A percentile compares a stretch with the other conserved stretches of the same genome.
phyloP scores from a whole-genome alignment of 2,797 vertebrate species.

The Aldrovandia affinis region DNA sequence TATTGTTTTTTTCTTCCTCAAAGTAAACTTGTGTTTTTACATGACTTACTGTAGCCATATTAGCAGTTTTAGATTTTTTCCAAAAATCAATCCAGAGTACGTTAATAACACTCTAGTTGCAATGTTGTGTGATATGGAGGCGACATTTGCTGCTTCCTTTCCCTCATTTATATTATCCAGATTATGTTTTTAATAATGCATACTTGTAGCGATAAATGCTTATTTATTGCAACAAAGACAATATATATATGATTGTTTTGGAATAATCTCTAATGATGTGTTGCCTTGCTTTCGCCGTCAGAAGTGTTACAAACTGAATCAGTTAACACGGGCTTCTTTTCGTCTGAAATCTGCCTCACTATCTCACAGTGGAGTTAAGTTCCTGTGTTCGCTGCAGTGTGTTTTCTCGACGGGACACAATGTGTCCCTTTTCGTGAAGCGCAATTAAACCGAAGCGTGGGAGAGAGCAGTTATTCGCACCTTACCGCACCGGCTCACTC shows the following conservation, averaged over 20 bases:
- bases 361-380: not conserved
- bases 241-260: not conserved
- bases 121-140: not conserved
- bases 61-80: not conserved
- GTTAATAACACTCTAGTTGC: not conserved
- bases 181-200: not conserved
- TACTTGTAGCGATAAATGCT: not conserved
- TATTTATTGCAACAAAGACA: not conserved
- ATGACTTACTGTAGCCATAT: not conserved
- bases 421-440: not conserved
- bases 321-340: not conserved
- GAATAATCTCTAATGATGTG: not conserved
- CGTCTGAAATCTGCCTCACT: not conserved
- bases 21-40: not conserved
- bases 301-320: not conserved
- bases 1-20: too few relatives aligned
- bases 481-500: not conserved
- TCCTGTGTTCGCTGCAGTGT: not conserved
- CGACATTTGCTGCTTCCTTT: not conserved
- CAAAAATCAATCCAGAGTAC: not conserved
- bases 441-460: conserved; percentile 18
- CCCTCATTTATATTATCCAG: not conserved
- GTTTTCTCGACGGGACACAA: not conserved
- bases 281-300: not conserved
- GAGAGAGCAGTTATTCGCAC: conserved; percentile 22